phyloP scores from a whole-genome alignment of 2,888 invertebrate genomes.

The Ferrisia virgata region DNA sequence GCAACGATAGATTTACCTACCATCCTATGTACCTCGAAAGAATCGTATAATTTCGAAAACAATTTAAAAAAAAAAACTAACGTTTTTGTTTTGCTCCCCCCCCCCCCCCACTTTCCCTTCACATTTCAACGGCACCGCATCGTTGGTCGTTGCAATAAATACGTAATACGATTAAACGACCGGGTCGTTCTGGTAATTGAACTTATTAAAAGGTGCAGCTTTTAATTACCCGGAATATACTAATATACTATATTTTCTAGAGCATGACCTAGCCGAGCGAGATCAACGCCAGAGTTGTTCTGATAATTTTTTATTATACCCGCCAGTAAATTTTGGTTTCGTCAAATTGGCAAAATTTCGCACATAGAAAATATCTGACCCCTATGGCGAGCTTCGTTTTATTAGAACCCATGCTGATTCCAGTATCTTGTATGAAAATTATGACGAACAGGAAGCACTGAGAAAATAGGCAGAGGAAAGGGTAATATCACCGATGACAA shows the following conservation, averaged over 20 bases:
- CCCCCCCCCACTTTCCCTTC: neutral
- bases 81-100: neutral
- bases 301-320: no score
- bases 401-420: neutral
- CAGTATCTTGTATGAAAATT: no score
- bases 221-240: neutral
- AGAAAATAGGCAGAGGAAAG: no score
- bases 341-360: neutral
- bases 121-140: neutral
- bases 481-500: no score
- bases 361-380: neutral
- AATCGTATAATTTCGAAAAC: neutral
- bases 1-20: no score
- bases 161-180: conserved; percentile 5
- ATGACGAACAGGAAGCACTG: no score
- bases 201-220: neutral
- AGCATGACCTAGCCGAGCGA: neutral
- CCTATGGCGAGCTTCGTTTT: neutral
- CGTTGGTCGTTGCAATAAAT: no score
- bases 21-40: neutral
- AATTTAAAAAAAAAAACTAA: neutral
- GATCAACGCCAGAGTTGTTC: neutral
- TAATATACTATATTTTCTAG: no score
- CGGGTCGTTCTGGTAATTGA: neutral
- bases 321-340: neutral